phyloP scores from a whole-genome alignment of 2,113 vertebrate genomes.

The Strix uralensis region DNA sequence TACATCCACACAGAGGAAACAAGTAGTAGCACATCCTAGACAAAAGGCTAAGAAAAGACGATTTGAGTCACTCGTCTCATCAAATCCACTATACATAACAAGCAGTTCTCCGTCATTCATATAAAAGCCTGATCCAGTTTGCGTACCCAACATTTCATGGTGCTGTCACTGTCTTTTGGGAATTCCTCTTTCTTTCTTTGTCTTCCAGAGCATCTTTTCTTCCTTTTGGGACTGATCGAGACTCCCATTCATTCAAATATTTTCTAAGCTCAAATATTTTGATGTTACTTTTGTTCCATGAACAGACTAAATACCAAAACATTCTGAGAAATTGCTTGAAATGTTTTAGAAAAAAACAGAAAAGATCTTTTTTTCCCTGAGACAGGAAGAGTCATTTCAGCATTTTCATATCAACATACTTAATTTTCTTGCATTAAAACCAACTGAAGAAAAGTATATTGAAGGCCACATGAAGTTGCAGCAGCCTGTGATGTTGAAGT shows the following conservation, averaged over 20 bases:
- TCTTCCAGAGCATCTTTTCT: background rate
- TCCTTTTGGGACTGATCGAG: background rate
- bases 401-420: background rate
- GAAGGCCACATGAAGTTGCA: background rate
- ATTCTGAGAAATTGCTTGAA: background rate
- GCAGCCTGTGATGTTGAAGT: background rate
- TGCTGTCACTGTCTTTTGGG: background rate
- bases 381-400: background rate
- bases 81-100: background rate
- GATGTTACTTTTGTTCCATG: background rate
- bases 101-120: background rate
- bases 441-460: background rate
- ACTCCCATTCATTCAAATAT: background rate
- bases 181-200: background rate
- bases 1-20: background rate
- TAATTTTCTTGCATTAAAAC: background rate
- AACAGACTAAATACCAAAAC: background rate
- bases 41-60: background rate
- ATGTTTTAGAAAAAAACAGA: background rate
- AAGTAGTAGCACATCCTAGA: background rate
- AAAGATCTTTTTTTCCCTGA: background rate
- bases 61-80: background rate
- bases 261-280: background rate
- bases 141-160: background rate
- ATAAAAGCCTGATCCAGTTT: background rate